Base-by-base conservation (phyloP, 2,888 invertebrate species). In the Drosophila flavopinicola region DNA sequence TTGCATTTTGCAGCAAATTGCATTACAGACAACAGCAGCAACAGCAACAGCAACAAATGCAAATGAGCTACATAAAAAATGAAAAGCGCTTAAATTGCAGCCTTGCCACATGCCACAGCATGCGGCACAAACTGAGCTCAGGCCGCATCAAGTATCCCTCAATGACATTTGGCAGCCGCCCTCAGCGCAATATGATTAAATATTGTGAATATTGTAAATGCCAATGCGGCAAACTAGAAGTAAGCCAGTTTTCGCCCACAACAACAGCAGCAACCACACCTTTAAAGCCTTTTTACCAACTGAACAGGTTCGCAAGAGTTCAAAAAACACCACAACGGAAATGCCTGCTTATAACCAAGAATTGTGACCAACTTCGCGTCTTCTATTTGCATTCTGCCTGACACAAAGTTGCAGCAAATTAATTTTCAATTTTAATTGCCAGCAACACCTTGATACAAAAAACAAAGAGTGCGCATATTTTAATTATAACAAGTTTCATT, bases 171-270 rank as follows among this genome's bases (percentile, higher is more conserved):
- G 30, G 13, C 58, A 60, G 66, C 67, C 72, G 49, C 60, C 56
- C 20, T 67, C 47, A n/a, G 41, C 38, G 72, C 69, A 86, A 84
- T 79, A 75, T 86, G 86, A 80, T 84, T 80, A 84, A 83, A 80
- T 85, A 83, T 85, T 83, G 75, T 80, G 80, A 83, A 80, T 85
- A 83, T 85, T 83, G 75, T 76, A 83, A 83, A 86, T 83, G 86
- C 82, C 86, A 85, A 77, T 77, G 71, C 54, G 49, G 29, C 41
- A 37, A 45, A 17, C 51, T 37, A 38, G 45, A 65, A 48, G 54
- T 54, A 32, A 49, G 25, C 35, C 51, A 30, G 42, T 20, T 20
- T 20, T 20, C 35, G 20, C 20, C 57, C 24, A 24, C 60, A 17
- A 27, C 35, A 10, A 7, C 29, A 33, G 13, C 47, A 51, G 29